Percentiles rank a stretch among this genome's conserved stretches.
Evolutionary conservation across 2,113 vertebrate species (phyloP).

Genomic region (Nipponia nippon): DNA sequence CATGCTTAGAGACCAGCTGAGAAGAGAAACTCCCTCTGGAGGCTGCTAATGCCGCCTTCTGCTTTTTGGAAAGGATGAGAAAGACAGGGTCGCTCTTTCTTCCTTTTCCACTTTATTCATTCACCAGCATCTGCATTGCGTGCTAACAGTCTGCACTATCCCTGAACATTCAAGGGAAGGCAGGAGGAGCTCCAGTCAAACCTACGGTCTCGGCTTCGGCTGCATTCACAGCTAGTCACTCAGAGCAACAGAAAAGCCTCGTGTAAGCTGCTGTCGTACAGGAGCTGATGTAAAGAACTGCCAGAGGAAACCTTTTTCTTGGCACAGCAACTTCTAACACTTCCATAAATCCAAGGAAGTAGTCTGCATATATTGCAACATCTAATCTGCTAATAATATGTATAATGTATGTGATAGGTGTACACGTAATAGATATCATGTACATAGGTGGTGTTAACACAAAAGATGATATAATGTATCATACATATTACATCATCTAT

Average conservation of each 20-base stretch:
- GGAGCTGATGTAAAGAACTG: background rate
- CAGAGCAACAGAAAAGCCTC: background rate
- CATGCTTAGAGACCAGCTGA: background rate
- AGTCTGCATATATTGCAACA: background rate
- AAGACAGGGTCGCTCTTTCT: background rate
- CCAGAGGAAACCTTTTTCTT: background rate
- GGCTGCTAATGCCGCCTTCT: constrained; percentile 19
- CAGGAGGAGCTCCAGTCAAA: constrained; percentile 27
- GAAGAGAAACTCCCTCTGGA: constrained; percentile 56
- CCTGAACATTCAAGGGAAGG: background rate
- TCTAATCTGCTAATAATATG: background rate
- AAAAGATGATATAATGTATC: background rate
- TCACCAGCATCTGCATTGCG: constrained; percentile 30
- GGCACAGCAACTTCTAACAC: background rate
- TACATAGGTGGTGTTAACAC: background rate
- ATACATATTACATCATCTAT: background rate
- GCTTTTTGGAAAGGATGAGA: background rate
- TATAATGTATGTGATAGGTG: fast-evolving
- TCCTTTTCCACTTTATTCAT: constrained; percentile 6
- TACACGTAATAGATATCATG: background rate
- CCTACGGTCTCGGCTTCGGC: background rate
- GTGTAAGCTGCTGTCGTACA: background rate
- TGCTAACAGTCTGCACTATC: background rate
- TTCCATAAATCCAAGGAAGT: background rate
- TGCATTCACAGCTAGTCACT: background rate